These are phyloP conservation scores for Delia radicum DNA, from an alignment of 1,140 invertebrate genomes.

Conservation along the genomic window DNA sequence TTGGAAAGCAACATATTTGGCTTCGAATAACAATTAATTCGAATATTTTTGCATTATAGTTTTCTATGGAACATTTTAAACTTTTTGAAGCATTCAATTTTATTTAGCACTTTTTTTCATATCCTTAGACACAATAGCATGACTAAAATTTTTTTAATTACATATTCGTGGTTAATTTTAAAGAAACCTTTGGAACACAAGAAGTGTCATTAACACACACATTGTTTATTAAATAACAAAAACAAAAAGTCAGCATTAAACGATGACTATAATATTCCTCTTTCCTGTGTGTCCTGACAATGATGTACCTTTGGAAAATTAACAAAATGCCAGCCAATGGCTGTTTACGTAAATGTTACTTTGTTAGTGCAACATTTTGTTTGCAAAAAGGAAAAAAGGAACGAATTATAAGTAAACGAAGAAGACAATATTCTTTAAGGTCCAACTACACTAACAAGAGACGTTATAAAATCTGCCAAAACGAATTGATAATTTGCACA, in stretches of 20 bases:
- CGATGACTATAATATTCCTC: not conserved
- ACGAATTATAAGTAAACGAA: not conserved
- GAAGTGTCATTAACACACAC: constrained; percentile 18
- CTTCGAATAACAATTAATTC: too few relatives aligned
- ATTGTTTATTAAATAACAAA: not conserved
- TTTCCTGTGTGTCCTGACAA: not conserved
- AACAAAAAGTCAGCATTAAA: not conserved
- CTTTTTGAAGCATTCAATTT: constrained; percentile 10
- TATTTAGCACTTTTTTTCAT: not conserved
- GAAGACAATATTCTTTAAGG: constrained; percentile 1
- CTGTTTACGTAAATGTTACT: not conserved
- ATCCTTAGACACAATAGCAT: too few relatives aligned
- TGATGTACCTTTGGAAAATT: not conserved
- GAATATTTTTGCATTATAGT: too few relatives aligned
- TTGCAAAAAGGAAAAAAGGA: not conserved
- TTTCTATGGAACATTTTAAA: too few relatives aligned
- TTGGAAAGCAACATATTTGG: too few relatives aligned
- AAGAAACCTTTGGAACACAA: constrained; percentile 1
- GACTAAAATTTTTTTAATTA: not conserved
- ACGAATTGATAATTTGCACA: too few relatives aligned
- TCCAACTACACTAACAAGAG: too few relatives aligned
- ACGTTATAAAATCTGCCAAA: too few relatives aligned
- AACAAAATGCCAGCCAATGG: not conserved
- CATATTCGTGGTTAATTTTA: constrained; percentile 6
- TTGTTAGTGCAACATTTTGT: not conserved